Conservation (phyloP, 2,888 invertebrate genomes). For the Sinohyriopsis cumingii region DNA sequence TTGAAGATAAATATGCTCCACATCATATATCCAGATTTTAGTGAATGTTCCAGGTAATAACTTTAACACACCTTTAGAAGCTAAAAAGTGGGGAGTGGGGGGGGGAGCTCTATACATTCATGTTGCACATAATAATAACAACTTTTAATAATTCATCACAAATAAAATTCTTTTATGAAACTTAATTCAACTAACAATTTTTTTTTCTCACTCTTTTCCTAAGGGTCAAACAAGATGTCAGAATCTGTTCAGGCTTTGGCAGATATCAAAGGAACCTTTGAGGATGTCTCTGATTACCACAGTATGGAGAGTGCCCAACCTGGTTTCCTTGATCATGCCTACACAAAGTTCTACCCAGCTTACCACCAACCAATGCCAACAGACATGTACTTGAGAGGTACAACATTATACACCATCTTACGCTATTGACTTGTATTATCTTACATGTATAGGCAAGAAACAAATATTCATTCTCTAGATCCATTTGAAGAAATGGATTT, state of each 20-base stretch:
- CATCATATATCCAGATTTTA: too few species aligned
- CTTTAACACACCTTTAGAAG: too few species aligned
- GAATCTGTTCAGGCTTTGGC: constrained; percentile 68
- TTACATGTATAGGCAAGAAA: too few species aligned
- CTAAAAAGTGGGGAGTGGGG: too few species aligned
- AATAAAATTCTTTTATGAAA: background rate
- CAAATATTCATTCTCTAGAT: too few species aligned
- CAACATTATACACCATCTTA: background rate
- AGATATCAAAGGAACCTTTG: constrained; percentile 58
- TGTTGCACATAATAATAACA: too few species aligned
- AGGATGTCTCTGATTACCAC: constrained; percentile 72
- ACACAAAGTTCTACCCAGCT: constrained; percentile 84
- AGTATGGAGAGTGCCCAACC: constrained; percentile 75
- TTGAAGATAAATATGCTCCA: too few species aligned
- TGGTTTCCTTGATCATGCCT: constrained; percentile 77
- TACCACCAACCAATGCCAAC: constrained; percentile 75
- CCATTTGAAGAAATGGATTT: too few species aligned
- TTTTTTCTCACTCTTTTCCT: background rate
- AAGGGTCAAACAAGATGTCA: constrained; percentile 66
- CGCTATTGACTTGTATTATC: too few species aligned
- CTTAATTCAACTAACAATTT: background rate
- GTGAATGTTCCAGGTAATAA: too few species aligned
- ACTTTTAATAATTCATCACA: too few species aligned
- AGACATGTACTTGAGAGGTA: constrained; percentile 47
- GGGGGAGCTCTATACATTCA: too few species aligned